Conservation (phyloP, 2,888 invertebrate species). For the Palloptera scutellata region DNA sequence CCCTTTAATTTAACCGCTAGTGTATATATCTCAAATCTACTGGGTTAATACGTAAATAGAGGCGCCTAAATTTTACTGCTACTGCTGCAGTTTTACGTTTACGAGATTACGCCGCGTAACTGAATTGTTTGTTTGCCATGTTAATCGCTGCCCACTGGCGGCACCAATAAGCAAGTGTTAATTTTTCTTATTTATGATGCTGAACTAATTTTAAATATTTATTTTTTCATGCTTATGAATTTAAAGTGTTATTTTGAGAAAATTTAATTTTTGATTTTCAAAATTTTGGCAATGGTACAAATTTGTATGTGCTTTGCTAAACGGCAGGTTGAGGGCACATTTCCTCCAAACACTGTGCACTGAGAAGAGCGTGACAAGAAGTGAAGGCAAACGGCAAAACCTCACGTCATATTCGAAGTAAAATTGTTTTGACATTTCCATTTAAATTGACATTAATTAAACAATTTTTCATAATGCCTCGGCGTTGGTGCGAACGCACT, state of each 20-base stretch:
- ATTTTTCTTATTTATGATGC: not conserved
- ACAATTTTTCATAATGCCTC: conserved; percentile 12
- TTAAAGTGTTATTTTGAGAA: too few species aligned
- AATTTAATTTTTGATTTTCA: not conserved
- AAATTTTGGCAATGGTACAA: not conserved
- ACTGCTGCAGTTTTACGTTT: too few species aligned
- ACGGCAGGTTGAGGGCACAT: not conserved
- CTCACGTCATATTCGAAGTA: not conserved
- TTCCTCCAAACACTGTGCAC: not conserved
- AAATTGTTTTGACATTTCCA: conserved; percentile 44
- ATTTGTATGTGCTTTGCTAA: not conserved
- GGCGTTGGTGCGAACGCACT: not conserved
- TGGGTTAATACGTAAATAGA: too few species aligned
- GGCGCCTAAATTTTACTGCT: too few species aligned
- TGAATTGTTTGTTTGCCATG: too few species aligned
- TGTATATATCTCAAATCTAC: too few species aligned
- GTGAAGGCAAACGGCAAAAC: not conserved
- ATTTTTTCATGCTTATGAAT: not conserved
- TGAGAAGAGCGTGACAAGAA: not conserved
- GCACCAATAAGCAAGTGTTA: too few species aligned
- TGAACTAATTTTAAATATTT: conserved; percentile 3
- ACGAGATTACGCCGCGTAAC: too few species aligned
- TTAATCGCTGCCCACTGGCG: too few species aligned
- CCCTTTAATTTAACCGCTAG: too few species aligned
- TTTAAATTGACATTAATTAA: conserved; percentile 46